Conservation (phyloP, 2,113 vertebrate genomes). For the Anguilla rostrata region DNA sequence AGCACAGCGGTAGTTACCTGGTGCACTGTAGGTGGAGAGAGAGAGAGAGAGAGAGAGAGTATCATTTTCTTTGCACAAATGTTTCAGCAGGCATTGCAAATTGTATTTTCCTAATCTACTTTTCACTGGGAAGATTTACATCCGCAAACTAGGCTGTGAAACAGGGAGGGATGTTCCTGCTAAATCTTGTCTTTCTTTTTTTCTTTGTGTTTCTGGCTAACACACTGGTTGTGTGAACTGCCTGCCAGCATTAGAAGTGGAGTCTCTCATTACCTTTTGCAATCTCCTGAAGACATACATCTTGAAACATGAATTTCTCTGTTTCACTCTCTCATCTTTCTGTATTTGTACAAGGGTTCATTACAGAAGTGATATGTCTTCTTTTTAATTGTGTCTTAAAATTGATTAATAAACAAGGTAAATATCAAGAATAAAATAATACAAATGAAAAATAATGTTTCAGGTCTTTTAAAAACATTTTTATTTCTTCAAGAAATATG, state of each 20-base stretch:
- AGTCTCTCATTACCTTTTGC: not conserved
- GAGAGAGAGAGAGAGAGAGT: not conserved
- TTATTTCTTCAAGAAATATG: no score
- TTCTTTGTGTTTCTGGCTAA: not conserved
- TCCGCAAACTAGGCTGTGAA: not conserved
- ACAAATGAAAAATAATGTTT: no score
- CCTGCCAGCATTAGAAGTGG: not conserved
- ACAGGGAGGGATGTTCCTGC: not conserved
- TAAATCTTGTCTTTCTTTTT: not conserved
- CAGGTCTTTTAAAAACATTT: no score
- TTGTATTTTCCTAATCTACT: not conserved
- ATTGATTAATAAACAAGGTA: no score
- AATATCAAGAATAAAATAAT: no score
- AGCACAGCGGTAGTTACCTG: not conserved
- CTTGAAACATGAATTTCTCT: no score
- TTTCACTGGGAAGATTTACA: not conserved
- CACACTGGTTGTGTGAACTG: not conserved
- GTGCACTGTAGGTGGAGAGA: not conserved
- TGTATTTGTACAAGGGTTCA: no score
- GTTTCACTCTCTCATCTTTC: no score
- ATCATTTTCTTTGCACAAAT: not conserved
- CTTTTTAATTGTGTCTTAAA: no score
- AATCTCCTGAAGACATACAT: no score
- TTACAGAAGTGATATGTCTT: no score
- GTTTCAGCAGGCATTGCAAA: not conserved